A percentile compares a stretch with the other conserved stretches of the same genome.
Evolutionary conservation across 2,113 vertebrate genomes (phyloP).

Genomic region (Acanthisitta chloris): DNA sequence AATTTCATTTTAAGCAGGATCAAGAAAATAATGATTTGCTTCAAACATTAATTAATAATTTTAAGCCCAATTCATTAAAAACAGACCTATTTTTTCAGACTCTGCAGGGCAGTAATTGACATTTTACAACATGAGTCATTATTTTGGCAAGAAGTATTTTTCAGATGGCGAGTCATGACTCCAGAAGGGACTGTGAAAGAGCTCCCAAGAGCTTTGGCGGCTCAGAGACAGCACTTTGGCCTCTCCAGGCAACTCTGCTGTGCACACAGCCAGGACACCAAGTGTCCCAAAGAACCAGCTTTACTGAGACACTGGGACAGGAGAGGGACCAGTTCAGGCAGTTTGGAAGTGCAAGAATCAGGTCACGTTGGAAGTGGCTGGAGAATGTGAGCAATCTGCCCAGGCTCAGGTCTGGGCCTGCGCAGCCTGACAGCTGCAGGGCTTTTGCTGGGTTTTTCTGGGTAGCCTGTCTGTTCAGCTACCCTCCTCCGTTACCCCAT

Average conservation of each 20-base stretch:
- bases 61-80: conserved; percentile 34
- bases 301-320: background rate
- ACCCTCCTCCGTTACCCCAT: too few species aligned
- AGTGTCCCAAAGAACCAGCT: background rate
- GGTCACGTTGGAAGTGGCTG: background rate
- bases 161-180: background rate
- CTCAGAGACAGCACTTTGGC: background rate
- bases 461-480: background rate
- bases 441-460: background rate
- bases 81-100: background rate
- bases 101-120: conserved; percentile 21
- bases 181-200: background rate
- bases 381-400: background rate
- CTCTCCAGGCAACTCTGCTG: background rate
- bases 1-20: conserved; percentile 59
- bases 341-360: background rate
- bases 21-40: conserved; percentile 42
- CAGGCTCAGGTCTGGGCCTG: background rate
- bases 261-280: background rate
- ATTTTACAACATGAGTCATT: conserved; percentile 9
- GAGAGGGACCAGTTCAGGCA: background rate
- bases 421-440: background rate
- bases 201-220: background rate
- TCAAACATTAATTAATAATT: conserved; percentile 51
- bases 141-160: background rate